Conservation (phyloP, 2,888 invertebrate genomes). For the Blera fallax region DNA sequence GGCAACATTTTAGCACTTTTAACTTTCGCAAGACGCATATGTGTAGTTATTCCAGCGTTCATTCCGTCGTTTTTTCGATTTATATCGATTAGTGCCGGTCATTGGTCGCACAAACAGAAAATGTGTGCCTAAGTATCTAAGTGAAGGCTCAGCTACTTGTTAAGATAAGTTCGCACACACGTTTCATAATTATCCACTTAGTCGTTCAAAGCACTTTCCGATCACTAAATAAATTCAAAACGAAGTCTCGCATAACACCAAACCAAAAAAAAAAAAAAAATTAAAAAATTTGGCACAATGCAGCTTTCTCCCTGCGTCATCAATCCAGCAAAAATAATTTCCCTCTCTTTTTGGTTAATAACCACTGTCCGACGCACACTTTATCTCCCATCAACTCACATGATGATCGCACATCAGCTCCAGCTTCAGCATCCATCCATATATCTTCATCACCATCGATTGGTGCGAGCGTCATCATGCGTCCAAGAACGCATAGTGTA, state of each 20-base stretch:
- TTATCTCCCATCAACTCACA: neutral
- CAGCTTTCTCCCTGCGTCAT: neutral
- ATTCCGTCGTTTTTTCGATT: no score
- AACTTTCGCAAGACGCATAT: no score
- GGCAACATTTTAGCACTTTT: no score
- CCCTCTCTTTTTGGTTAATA: neutral
- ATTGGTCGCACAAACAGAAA: no score
- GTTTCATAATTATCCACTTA: neutral
- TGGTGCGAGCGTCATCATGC: constrained; percentile 18
- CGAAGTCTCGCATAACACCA: neutral
- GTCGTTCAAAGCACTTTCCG: neutral
- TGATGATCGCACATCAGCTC: neutral
- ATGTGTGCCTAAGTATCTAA: neutral
- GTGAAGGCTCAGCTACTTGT: neutral
- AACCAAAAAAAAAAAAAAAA: no score
- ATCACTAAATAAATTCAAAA: neutral
- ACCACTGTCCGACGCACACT: neutral
- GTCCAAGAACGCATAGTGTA: neutral
- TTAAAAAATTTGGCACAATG: neutral
- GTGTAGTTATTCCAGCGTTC: no score
- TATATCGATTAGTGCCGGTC: no score
- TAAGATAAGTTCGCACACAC: neutral
- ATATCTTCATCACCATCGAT: constrained; percentile 29
- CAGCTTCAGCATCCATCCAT: neutral
- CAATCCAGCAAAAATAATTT: neutral